Conservation (phyloP, 2,113 vertebrate species). For the Psittacula cyanocephala region DNA sequence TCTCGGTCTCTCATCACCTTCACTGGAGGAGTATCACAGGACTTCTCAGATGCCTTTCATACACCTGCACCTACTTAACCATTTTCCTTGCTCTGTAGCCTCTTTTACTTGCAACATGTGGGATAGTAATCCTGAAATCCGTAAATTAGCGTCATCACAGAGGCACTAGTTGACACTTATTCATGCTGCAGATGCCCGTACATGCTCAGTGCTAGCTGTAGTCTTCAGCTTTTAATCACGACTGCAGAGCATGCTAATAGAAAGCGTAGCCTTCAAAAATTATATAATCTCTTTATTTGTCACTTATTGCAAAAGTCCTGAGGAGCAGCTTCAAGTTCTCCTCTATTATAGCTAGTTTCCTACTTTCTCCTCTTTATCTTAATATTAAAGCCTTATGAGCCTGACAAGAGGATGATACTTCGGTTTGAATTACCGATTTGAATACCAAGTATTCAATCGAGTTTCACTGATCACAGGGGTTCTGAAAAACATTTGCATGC, state of each 20-base stretch:
- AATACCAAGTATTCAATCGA: background rate
- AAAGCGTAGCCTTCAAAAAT: background rate
- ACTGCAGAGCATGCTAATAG: background rate
- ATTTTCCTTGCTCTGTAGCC: background rate
- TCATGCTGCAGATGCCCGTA: background rate
- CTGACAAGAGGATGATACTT: background rate
- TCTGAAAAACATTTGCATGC: background rate
- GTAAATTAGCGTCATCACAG: background rate
- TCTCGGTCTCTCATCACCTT: background rate
- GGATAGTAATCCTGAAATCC: conserved; percentile 19
- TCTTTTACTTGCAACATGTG: background rate
- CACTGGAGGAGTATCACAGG: background rate
- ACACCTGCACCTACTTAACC: background rate
- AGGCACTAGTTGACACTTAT: background rate
- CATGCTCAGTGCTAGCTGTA: background rate
- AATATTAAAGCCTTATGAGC: background rate
- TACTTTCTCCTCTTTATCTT: background rate
- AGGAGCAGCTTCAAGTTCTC: background rate
- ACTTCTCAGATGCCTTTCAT: background rate
- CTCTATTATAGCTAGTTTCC: background rate
- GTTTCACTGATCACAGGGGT: background rate
- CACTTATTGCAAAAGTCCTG: background rate
- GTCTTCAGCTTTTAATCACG: background rate
- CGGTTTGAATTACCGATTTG: background rate
- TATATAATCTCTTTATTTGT: background rate